Evolutionary conservation across 1,140 invertebrate genomes (phyloP), one percentile per base, ranked within the genome.

Genomic region (Colletes gigas): DNA sequence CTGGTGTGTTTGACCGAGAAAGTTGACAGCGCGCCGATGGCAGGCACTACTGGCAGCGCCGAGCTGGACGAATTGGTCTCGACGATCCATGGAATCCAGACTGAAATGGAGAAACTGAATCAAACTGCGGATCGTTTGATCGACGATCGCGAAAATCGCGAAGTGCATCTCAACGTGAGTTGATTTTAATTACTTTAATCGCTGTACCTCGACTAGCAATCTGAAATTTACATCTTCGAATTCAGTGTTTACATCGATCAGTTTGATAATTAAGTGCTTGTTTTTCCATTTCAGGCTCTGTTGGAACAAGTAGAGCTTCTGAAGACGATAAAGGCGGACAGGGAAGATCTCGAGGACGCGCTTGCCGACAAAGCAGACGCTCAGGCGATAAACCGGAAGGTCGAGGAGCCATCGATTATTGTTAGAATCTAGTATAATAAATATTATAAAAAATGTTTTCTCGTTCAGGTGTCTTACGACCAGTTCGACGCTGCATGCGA

Each of bases 331-430:
- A 96, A 97, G 92, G 94, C 96, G 21, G 94, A 96, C 83, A 94
- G 95, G 76, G 94, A 95, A 83, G 95, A 96, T 84, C 92, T 96
- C 81, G 94, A 95, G 66, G 95, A 96, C 69, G 94, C 95, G 1
- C 91, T 97, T 78, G 95, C 95, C 0, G 95, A 96, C 30, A 97
- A 97, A 91, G 96, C 96, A 0, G 96, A 97, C 88, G 92, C 95
- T 62, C 93, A 94, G 3, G 91, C 94, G 74, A 91, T 97, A 63
- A 95, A 96, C 39, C 94, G 95, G 4, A 97, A 97, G 86, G 91
- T 91, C 12, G 6, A 7, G 9, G 7, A n/a, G 57, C 7, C 30
- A 10, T 55, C 52, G 19, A n/a, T 21, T 4, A 10, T 7, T n/a
- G 50, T 63, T n/a, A 83, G 14, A 66, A 15, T 59, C 7, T 17